These are phyloP conservation scores for Cerceris rybyensis DNA, from an alignment of 2,888 invertebrate species.

Conservation along the genomic window DNA sequence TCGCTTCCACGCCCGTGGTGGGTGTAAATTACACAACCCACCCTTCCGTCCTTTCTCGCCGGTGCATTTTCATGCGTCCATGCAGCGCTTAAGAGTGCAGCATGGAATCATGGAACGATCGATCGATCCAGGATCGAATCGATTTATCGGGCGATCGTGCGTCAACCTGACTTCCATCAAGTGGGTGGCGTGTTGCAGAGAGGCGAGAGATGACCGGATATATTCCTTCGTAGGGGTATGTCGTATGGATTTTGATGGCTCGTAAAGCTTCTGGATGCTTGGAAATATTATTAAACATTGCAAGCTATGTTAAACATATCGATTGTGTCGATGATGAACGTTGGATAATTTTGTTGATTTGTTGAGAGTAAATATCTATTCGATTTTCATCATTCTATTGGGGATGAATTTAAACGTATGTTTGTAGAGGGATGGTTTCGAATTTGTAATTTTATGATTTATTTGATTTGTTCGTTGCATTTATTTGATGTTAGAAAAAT, in stretches of 20 bases:
- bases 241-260: neutral
- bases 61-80: constrained; percentile 14
- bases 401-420: no score
- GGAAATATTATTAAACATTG: neutral
- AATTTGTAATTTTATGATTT: no score
- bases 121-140: constrained; percentile 38
- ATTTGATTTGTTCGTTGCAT: no score
- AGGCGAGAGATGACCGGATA: constrained; percentile 51
- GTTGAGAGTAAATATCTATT: no score
- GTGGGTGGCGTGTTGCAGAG: constrained; percentile 27
- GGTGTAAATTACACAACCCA: constrained; percentile 55
- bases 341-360: no score
- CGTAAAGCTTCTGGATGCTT: neutral
- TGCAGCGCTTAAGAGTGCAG: constrained; percentile 56
- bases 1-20: constrained; percentile 25
- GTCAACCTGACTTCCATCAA: constrained; percentile 48
- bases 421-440: no score
- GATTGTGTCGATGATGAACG: neutral
- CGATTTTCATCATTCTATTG: no score
- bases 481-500: no score
- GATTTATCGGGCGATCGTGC: constrained; percentile 46
- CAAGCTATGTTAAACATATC: no score
- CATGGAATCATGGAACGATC: constrained; percentile 28
- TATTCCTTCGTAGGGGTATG: constrained; percentile 31
- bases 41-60: neutral